Evolutionary conservation across 2,888 invertebrate species (phyloP), one percentile per base, ranked within the genome.

Genomic region (Aquatica leii): DNA sequence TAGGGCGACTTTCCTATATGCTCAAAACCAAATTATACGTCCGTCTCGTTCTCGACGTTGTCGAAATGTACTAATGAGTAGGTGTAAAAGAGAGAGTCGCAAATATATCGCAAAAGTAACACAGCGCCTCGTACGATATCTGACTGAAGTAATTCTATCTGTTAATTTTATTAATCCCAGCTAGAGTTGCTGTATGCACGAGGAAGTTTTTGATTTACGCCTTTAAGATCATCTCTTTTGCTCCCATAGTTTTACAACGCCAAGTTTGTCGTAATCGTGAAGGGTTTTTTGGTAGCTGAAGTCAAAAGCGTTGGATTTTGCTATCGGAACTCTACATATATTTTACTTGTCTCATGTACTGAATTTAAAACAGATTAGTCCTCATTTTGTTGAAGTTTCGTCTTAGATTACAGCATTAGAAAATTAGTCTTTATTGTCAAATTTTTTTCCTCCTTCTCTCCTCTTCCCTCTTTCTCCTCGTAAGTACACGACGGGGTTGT

Each of bases 111-210:
- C 65, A 65, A 65, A 65, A 69, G 70, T 68, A 70, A 68, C 66
- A 68, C 70, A 71, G 68, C 69, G 65, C 71, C 69, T 63, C 68
- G 67, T 69, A 68, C 73, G 71, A 73, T 69, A 74, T 74, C 71
- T 70, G 74, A 71, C 70, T 75, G 74, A 73, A 77, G 77, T 77
- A 77, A 77, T 75, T 78, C 77, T 78, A 78, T 78, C 77, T 77
- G 78, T 79, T 79, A 79, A 78, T 79, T 79, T 79, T 77, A 78
- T 80, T 79, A 80, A 79, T 78, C 78, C 78, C 74, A 69, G 73
- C 74, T 73, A 69, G 67, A 67, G 67, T 67, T 62, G 65, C 67
- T 65, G 53, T 62, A 59, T 65, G 62, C 60, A 56, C 59, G 55
- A 15, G 37, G 59, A 56, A 59, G 65, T 67, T 67, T 65, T 65